Base-by-base conservation (phyloP, 2,797 vertebrate species). In the Chromis chromis region DNA sequence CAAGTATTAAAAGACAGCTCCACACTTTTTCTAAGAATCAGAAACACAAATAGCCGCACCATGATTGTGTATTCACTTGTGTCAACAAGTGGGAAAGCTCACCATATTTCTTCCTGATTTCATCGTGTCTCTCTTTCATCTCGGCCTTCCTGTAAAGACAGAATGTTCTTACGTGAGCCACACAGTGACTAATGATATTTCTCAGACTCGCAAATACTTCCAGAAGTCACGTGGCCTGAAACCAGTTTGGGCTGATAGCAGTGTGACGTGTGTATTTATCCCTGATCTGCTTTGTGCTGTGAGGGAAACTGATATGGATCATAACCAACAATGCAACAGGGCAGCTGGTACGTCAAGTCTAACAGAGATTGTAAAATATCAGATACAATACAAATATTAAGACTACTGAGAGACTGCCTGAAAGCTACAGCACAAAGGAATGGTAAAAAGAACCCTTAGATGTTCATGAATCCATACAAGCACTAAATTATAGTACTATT, bases 21-120 rank as follows among this genome's bases (percentile, higher is more conserved):
- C 6, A 33, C 33, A 33, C 21, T 50, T 8, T 21, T 21, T 21
- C 21, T 8, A 50, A 22, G n/a, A 12, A 4, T 4, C 44, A 67
- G 2, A 58, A 57, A 22, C 5, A 9, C 4, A 9, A 11, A 16
- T 21, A 27, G 22, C 3, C 28, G 12, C 3, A 56, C 10, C 12
- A 27, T 42, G 31, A 36, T 14, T n/a, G 4, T 6, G 28, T 31
- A 3, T 27, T 6, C 49, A 13, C 17, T 27, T 17, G 27, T 48
- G 14, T 50, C 6, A 52, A 22, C 9, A 28, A 36, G 7, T 10
- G 16, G 11, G 21, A 58, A 9, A 27, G 21, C 90, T 93, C 91
- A 99, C 97, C 98, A 0, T 99, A 99, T 95, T 99, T 99, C 36
- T 94, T 96, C 72, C 97, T 95, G 84, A 99, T 98, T 84, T 99